A percentile compares a stretch with the other conserved stretches of the same genome.
Evolutionary conservation across 2,888 invertebrate species (phyloP).

Genomic region (Eristalis intricaria): DNA sequence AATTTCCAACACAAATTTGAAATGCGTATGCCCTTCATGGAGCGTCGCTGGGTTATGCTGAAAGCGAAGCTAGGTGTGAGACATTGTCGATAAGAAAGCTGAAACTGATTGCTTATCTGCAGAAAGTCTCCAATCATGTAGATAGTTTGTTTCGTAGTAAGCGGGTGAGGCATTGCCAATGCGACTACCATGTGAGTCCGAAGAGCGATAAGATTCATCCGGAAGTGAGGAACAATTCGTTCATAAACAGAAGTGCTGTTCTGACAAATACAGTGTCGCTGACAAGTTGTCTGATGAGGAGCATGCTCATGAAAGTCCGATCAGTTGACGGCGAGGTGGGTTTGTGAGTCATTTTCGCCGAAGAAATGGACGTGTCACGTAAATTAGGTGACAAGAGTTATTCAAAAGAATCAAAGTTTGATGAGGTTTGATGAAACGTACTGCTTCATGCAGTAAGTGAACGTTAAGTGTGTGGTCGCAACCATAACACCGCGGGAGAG

Average conservation of each 20-base stretch:
- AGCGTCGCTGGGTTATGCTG: background rate
- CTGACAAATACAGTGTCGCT: background rate
- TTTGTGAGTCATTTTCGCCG: background rate
- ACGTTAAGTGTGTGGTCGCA: too few relatives aligned
- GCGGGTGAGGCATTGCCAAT: background rate
- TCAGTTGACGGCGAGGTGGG: background rate
- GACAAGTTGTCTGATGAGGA: background rate
- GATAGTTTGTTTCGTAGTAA: conserved; percentile 9
- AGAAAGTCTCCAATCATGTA: background rate
- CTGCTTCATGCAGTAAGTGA: too few relatives aligned
- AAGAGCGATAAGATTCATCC: background rate
- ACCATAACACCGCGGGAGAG: too few relatives aligned
- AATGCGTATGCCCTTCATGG: background rate
- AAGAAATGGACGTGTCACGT: background rate
- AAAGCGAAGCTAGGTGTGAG: background rate
- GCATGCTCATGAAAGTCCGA: background rate
- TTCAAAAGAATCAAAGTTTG: too few relatives aligned
- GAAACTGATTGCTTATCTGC: conserved; percentile 16
- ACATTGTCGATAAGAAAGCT: background rate
- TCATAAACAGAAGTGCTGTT: background rate
- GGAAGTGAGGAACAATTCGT: background rate
- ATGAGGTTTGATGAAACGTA: too few relatives aligned
- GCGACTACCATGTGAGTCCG: too few relatives aligned
- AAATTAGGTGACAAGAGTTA: too few relatives aligned
- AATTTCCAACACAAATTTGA: background rate